Conservation (phyloP, 2,797 vertebrate species). For the Coilia nasus region DNA sequence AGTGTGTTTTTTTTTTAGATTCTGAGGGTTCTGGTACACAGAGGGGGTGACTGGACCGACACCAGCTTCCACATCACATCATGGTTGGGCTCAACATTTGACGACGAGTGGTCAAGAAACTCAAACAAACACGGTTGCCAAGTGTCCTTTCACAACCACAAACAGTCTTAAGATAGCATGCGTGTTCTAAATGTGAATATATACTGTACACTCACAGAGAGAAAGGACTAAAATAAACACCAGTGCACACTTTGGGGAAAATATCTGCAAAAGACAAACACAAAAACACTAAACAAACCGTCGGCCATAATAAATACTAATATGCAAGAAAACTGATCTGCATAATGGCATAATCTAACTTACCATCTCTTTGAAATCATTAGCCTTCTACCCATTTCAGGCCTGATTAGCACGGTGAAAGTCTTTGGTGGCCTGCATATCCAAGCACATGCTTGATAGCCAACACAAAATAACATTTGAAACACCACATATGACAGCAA, state of each 20-base stretch:
- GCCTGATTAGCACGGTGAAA: background rate
- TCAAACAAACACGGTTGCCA: background rate
- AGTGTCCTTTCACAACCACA: background rate
- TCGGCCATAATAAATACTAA: background rate
- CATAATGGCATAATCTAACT: background rate
- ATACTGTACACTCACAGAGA: background rate
- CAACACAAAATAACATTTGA: too few relatives aligned
- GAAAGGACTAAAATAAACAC: background rate
- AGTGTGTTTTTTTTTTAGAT: background rate
- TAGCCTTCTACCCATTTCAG: background rate
- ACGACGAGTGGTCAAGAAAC: background rate
- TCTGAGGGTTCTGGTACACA: background rate
- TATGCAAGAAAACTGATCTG: background rate
- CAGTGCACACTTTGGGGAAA: background rate
- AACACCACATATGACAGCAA: too few relatives aligned
- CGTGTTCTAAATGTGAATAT: slow-evolving; percentile 1
- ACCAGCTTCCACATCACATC: background rate
- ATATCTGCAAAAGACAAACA: background rate
- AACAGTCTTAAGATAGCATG: background rate
- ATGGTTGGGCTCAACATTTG: background rate
- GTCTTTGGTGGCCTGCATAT: background rate
- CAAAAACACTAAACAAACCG: background rate
- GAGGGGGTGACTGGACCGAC: background rate
- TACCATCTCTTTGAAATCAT: background rate
- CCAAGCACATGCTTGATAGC: background rate